Conservation (phyloP, 23 tunicate genomes). For the Botrylloides violaceus region DNA sequence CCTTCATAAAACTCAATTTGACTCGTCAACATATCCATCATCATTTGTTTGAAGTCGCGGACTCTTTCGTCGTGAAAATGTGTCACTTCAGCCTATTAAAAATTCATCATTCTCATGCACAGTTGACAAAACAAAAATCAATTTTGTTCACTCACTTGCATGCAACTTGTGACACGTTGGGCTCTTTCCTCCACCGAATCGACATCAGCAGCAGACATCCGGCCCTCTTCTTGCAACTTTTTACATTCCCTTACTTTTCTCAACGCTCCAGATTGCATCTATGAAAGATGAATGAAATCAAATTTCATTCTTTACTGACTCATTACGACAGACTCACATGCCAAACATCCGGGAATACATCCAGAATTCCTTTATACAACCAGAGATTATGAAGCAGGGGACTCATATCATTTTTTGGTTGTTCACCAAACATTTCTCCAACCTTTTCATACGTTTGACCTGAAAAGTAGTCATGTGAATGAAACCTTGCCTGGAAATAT, state of each 20-base stretch:
- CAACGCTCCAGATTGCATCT: constrained; percentile 88
- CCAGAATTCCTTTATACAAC: constrained; percentile 54
- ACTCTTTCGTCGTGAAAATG: constrained; percentile 83
- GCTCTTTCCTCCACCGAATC: constrained; percentile 77
- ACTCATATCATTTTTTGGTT: constrained; percentile 23
- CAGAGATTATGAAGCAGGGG: constrained; percentile 19
- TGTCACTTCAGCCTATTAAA: constrained; percentile 41
- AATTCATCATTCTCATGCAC: neutral
- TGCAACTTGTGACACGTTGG: constrained; percentile 52
- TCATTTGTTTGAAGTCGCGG: constrained; percentile 46
- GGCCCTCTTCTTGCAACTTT: constrained; percentile 63
- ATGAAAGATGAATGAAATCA: neutral
- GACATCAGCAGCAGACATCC: constrained; percentile 61
- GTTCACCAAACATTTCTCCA: constrained; percentile 25
- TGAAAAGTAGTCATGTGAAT: constrained; percentile 5
- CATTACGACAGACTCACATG: constrained; percentile 46
- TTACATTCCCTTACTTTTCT: constrained; percentile 81
- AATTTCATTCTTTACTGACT: neutral
- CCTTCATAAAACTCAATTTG: constrained; percentile 76
- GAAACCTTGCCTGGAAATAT: neutral
- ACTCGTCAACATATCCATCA: constrained; percentile 32
- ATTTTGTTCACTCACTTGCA: constrained; percentile 29
- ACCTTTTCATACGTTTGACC: constrained; percentile 32
- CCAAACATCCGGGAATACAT: constrained; percentile 78
- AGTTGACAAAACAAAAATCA: neutral